Conservation (phyloP, 2,888 invertebrate species). For the Trachelus iudaicus region DNA sequence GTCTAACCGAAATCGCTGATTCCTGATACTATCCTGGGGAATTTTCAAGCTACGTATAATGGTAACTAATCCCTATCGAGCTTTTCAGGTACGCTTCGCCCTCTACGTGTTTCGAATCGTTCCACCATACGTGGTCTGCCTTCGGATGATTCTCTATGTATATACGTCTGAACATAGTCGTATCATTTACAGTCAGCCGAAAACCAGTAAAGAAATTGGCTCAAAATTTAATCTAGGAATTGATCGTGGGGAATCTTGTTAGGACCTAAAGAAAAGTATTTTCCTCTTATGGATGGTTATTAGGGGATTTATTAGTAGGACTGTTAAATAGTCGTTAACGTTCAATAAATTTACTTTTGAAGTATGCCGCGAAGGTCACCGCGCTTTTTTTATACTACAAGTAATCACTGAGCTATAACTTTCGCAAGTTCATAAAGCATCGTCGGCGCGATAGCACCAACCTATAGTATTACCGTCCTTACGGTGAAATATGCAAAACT, state of each 20-base stretch:
- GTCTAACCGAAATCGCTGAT: not conserved
- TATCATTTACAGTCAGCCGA: not conserved
- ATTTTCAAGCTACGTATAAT: not conserved
- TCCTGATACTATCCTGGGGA: not conserved
- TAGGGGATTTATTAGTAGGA: not conserved
- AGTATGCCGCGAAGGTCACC: not conserved
- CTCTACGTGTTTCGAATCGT: constrained; percentile 6
- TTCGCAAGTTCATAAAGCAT: constrained; percentile 4
- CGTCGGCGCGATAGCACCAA: not conserved
- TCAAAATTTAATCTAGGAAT: not conserved
- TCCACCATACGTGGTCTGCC: not conserved
- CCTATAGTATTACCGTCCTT: constrained; percentile 9
- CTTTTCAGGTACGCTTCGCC: not conserved
- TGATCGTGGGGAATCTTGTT: not conserved
- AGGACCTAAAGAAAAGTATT: not conserved
- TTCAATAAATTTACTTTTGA: not conserved
- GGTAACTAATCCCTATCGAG: constrained; percentile 2
- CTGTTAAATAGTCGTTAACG: not conserved
- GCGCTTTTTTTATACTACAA: not conserved
- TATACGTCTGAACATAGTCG: not conserved
- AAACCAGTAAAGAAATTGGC: not conserved
- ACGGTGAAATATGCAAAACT: constrained; percentile 21
- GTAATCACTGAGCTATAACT: not conserved
- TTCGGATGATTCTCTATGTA: not conserved
- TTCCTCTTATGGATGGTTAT: not conserved